These are phyloP conservation scores for Leptobrachium ailaonicum DNA, from an alignment of 2,113 vertebrate genomes.

Conservation along the genomic window DNA sequence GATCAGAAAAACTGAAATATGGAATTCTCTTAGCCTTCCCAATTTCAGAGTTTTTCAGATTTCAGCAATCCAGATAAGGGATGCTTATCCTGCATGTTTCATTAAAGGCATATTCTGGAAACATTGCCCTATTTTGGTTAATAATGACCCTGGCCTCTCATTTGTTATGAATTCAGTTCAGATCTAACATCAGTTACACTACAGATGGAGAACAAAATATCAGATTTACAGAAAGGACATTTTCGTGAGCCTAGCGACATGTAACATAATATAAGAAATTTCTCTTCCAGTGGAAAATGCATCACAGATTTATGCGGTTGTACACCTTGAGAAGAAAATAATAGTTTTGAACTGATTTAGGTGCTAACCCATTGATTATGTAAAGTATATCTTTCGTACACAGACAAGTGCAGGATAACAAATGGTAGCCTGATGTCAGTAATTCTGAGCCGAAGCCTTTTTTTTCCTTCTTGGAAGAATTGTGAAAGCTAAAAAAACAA, in stretches of 20 bases:
- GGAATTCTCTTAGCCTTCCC: no score
- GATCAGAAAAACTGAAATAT: no score
- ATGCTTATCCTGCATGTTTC: no score
- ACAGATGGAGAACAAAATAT: background rate
- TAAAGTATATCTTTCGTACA: constrained; percentile 27
- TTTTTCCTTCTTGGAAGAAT: constrained; percentile 2
- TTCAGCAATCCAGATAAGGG: no score
- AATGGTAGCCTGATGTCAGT: constrained; percentile 25
- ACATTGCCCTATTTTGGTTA: no score
- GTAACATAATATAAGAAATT: constrained; percentile 9
- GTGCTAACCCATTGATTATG: constrained; percentile 22
- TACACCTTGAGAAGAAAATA: constrained; percentile 28
- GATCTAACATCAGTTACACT: background rate
- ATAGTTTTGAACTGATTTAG: constrained; percentile 14
- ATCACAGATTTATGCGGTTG: constrained; percentile 15
- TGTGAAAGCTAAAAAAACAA: constrained; percentile 1
- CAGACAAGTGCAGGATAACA: constrained; percentile 24
- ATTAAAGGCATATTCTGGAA: no score
- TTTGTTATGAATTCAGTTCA: background rate
- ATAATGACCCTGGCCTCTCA: background rate
- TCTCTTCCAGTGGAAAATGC: background rate
- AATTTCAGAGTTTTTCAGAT: no score
- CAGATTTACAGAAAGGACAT: background rate
- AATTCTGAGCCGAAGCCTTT: background rate
- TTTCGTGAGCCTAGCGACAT: background rate